phyloP scores from a whole-genome alignment of 2,797 vertebrate species.

The Neostethus bicornis region DNA sequence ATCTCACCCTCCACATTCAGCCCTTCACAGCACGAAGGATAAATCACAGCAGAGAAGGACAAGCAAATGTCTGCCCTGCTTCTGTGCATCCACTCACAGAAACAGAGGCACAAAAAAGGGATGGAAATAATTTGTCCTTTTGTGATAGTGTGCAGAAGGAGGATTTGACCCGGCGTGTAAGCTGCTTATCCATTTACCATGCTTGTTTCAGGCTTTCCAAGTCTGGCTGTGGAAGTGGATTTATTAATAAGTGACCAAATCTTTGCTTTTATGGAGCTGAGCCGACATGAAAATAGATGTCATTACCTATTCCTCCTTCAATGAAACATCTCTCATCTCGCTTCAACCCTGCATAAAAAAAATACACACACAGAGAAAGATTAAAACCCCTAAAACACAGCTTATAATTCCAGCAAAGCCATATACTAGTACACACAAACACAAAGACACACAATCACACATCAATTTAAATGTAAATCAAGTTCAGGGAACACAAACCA shows the following conservation, averaged over 20 bases:
- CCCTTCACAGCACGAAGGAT: constrained; percentile 40
- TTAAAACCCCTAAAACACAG: constrained; percentile 40
- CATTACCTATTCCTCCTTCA: constrained; percentile 1
- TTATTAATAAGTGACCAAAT: constrained; percentile 48
- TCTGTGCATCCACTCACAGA: constrained; percentile 23
- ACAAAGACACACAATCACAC: constrained; percentile 32
- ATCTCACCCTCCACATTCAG: constrained; percentile 53
- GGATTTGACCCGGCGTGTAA: constrained; percentile 59
- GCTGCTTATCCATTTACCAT: constrained; percentile 70
- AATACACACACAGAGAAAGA: constrained; percentile 20
- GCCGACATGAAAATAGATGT: constrained; percentile 12
- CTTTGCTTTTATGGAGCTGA: constrained; percentile 21
- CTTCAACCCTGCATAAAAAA: neutral
- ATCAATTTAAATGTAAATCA: constrained; percentile 75
- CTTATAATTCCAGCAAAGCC: constrained; percentile 20
- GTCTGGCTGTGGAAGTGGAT: constrained; percentile 53
- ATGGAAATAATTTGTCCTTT: constrained; percentile 56
- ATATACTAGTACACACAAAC: constrained; percentile 25
- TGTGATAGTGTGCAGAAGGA: constrained; percentile 37
- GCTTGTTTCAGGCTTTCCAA: constrained; percentile 51
- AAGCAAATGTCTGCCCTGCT: constrained; percentile 34
- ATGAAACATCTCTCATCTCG: constrained; percentile 16
- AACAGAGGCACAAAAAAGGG: constrained; percentile 30
- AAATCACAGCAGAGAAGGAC: constrained; percentile 44
- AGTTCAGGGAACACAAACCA: constrained; percentile 42